Evolutionary conservation across 2,888 invertebrate genomes (phyloP).

Genomic region (Thereva nobilitata): DNA sequence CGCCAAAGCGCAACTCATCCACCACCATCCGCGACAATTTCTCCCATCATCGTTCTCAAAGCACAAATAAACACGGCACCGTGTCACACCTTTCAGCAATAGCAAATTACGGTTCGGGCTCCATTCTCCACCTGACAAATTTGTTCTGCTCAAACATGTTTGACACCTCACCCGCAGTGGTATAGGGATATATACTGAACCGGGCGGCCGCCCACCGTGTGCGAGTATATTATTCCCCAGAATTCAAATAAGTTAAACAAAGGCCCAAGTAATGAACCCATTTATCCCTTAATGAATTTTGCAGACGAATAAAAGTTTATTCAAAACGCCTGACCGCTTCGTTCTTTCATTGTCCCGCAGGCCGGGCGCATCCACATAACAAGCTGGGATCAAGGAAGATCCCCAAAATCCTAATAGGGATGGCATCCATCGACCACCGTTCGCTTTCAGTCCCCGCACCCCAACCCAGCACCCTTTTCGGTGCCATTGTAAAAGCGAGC

Average conservation of each 20-base stretch:
- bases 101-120: conserved; percentile 20
- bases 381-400: conserved; percentile 15
- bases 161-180: not conserved
- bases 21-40: too few relatives aligned
- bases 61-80: conserved; percentile 15
- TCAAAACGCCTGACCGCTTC: conserved; percentile 35
- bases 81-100: conserved; percentile 17
- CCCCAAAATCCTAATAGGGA: conserved; percentile 17
- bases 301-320: conserved; percentile 31
- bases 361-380: not conserved
- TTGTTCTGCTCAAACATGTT: conserved; percentile 16
- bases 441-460: not conserved
- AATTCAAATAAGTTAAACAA: conserved; percentile 32
- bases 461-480: too few relatives aligned
- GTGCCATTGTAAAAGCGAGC: conserved; percentile 12
- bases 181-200: not conserved
- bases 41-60: conserved; percentile 7
- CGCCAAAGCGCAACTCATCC: too few relatives aligned
- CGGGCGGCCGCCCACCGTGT: not conserved
- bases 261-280: conserved; percentile 36
- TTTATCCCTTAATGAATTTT: conserved; percentile 40
- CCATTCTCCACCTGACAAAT: conserved; percentile 22
- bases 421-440: conserved; percentile 15
- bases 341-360: conserved; percentile 5
- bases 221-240: conserved; percentile 19